Evolutionary conservation across 2,113 vertebrate genomes (phyloP), one percentile per base, ranked within the genome.

Genomic region (Myotis lucifugus): DNA sequence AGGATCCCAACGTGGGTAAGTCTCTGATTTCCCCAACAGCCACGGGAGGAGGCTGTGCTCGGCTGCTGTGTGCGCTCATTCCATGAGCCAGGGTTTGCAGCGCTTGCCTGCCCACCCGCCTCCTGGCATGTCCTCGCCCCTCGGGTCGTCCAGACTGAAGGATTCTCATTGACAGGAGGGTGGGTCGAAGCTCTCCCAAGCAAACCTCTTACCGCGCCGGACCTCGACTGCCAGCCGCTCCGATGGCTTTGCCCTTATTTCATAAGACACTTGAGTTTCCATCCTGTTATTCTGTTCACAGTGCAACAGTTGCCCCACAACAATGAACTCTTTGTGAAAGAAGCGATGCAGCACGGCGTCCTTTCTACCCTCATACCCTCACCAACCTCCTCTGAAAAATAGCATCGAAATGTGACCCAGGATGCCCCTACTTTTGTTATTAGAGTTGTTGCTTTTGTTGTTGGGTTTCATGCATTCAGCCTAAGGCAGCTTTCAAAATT

Each of bases 21-120:
- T 87, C 50, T 85, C 61, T 54, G 29, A 8, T 66, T 21, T 85
- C 67, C 59, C 40, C 7, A 21, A 4, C 2, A 7, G 17, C 14
- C 52, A 3, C 77, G 13, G 40, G 19, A 15, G 40, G 59, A 18
- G 79, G 1, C 3, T 40, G 0, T 11, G 19, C 32, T 2, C 1
- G 14, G 11, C n/a, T 5, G 32, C 48, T 2, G 0, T 12, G 70
- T n/a, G 67, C 46, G 0, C 18, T 32, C 42, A 4, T 8, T 23
- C 91, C 27, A 0, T 0, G 14, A 27, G 0, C 37, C 48, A 0
- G 72, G 34, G 32, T 76, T 14, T 17, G 34, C 5, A 3, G 3
- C 0, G 56, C 46, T 84, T n/a, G 32, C 46, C 89, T 67, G 61
- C 13, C 1, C 34, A 0, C n/a, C 56, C 7, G 17, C n/a, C 9